Evolutionary conservation across 2,888 invertebrate species (phyloP).

Genomic region (Perizoma affinitatum): DNA sequence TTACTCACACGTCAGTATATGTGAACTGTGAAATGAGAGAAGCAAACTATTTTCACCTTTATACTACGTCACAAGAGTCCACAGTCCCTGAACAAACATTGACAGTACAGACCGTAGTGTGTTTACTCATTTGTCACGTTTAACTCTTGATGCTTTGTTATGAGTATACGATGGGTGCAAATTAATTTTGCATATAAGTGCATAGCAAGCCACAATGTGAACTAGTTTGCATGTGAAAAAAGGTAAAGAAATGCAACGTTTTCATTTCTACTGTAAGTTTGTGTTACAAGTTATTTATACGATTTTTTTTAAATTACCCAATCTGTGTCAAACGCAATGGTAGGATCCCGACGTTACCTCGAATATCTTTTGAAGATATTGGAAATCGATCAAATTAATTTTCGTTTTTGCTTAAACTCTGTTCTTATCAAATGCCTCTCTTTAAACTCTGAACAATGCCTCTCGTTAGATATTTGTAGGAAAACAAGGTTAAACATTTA

Average conservation of each 20-base stretch:
- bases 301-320: too few relatives aligned
- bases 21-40: constrained; percentile 1
- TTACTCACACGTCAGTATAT: constrained; percentile 1
- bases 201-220: constrained; percentile 13
- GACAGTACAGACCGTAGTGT: constrained; percentile 12
- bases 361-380: too few relatives aligned
- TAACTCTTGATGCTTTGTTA: constrained; percentile 24
- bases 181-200: constrained; percentile 23
- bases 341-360: too few relatives aligned
- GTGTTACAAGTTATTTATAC: neutral
- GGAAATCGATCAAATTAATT: too few relatives aligned
- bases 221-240: neutral
- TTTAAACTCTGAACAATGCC: too few relatives aligned
- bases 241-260: neutral
- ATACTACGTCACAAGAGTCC: constrained; percentile 5
- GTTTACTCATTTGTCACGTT: constrained; percentile 35
- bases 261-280: neutral
- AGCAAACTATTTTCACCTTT: constrained; percentile 17
- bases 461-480: too few relatives aligned
- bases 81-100: constrained; percentile 22
- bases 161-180: constrained; percentile 16
- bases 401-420: too few relatives aligned
- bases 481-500: too few relatives aligned
- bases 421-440: too few relatives aligned
- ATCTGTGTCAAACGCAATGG: too few relatives aligned